Evolutionary conservation across 2,888 invertebrate genomes (phyloP).

Genomic region (Cantharis lateralis): DNA sequence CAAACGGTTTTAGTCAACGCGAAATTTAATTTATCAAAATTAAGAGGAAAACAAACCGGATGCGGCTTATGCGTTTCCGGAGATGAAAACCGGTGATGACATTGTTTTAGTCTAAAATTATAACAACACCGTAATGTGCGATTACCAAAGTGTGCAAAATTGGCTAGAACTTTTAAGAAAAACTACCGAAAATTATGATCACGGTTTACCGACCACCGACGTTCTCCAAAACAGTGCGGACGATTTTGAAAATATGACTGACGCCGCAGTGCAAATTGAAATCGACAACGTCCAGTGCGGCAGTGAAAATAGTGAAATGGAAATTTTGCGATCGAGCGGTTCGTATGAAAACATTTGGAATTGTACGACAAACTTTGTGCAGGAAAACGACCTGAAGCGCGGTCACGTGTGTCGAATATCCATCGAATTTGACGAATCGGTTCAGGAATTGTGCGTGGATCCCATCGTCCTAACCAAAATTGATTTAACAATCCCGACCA

Average conservation of each 20-base stretch:
- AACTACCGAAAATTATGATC: conserved; percentile 49
- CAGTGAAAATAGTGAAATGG: background rate
- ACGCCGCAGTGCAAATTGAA: background rate
- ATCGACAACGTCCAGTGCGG: background rate
- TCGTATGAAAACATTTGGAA: conserved; percentile 43
- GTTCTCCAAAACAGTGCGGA: background rate
- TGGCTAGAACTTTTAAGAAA: conserved; percentile 50
- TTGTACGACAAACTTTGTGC: conserved; percentile 25
- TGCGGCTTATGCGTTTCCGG: conserved; percentile 29
- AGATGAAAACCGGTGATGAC: conserved; percentile 10
- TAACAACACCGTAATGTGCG: conserved; percentile 11
- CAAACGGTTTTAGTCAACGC: conserved; percentile 7
- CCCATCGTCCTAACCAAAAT: conserved; percentile 53
- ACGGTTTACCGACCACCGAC: conserved; percentile 25
- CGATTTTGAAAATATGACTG: background rate
- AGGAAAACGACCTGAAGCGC: conserved; percentile 35
- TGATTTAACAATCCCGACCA: conserved; percentile 58
- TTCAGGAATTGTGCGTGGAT: conserved; percentile 36
- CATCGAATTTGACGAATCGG: conserved; percentile 41
- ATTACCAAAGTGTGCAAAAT: conserved; percentile 42
- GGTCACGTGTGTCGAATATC: conserved; percentile 44
- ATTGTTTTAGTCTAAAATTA: conserved; percentile 5
- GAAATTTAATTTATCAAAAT: conserved; percentile 26
- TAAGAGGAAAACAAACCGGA: conserved; percentile 25
- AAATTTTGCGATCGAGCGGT: conserved; percentile 12